phyloP scores from a whole-genome alignment of 2,888 invertebrate species.

The Stramonita haemastoma region DNA sequence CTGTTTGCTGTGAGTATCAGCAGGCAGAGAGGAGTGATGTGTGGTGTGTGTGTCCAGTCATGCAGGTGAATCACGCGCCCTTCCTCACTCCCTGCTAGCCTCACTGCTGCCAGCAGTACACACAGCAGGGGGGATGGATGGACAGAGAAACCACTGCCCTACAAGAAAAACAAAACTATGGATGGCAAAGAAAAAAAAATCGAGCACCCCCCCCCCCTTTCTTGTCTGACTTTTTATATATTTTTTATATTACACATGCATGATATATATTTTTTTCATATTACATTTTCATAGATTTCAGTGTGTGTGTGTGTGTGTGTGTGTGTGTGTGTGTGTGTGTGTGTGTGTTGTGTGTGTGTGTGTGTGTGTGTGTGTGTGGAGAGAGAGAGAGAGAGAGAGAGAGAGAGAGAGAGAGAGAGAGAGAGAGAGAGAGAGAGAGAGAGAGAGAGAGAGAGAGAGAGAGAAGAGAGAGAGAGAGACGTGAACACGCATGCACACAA shows the following conservation, averaged over 20 bases:
- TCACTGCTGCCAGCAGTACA: neutral
- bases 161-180: too few species aligned
- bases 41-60: neutral
- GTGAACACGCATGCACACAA: neutral
- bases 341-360: too few species aligned
- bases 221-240: too few species aligned
- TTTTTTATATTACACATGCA: too few species aligned
- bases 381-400: neutral
- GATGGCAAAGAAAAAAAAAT: too few species aligned
- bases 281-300: too few species aligned
- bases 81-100: neutral
- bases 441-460: constrained; percentile 6
- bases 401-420: neutral
- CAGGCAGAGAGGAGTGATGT: neutral
- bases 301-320: too few species aligned
- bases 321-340: too few species aligned
- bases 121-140: neutral
- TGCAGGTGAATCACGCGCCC: neutral
- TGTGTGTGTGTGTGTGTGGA: too few species aligned
- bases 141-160: neutral
- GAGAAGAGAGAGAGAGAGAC: neutral
- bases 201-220: too few species aligned
- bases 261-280: too few species aligned
- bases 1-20: neutral
- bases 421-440: neutral